A percentile compares a stretch with the other conserved stretches of the same genome.
Conservation (phyloP, 1,140 invertebrate genomes). For the Drosophila biarmipes region DNA sequence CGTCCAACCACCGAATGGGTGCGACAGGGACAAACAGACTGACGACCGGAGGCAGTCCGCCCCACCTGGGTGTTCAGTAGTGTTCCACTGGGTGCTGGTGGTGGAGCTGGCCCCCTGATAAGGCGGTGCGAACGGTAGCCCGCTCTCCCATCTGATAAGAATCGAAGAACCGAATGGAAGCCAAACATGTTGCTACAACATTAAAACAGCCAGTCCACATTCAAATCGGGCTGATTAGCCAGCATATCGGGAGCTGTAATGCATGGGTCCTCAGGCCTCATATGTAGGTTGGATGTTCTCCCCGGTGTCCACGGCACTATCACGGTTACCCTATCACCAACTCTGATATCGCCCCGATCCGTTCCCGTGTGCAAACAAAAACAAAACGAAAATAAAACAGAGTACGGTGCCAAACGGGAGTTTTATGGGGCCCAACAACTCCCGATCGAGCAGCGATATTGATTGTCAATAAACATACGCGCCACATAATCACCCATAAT, state of each 20-base stretch:
- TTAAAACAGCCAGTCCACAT: slow-evolving; percentile 18
- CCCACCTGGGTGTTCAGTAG: slow-evolving; percentile 14
- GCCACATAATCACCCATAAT: slow-evolving; percentile 71
- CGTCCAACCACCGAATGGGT: slow-evolving; percentile 17
- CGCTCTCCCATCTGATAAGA: slow-evolving; percentile 38
- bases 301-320: slow-evolving; percentile 44
- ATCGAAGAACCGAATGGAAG: slow-evolving; percentile 4
- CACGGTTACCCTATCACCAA: slow-evolving; percentile 38
- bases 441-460: slow-evolving; percentile 52
- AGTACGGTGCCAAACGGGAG: slow-evolving; percentile 37
- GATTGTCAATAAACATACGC: slow-evolving; percentile 79
- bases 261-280: slow-evolving; percentile 2
- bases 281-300: slow-evolving; percentile 9
- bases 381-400: slow-evolving; percentile 31
- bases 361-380: slow-evolving; percentile 63
- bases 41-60: not conserved
- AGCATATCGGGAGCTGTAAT: slow-evolving; percentile 28
- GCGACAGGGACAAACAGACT: slow-evolving; percentile 21
- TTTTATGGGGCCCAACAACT: slow-evolving; percentile 54
- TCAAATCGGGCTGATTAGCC: slow-evolving; percentile 43
- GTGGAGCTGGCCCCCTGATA: slow-evolving; percentile 18
- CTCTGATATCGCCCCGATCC: slow-evolving; percentile 56
- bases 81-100: not conserved
- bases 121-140: slow-evolving; percentile 43
- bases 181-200: slow-evolving; percentile 37